Evolutionary conservation across 1,140 invertebrate species (phyloP), one percentile per base, ranked within the genome.

Genomic region (Anastatus disparis): DNA sequence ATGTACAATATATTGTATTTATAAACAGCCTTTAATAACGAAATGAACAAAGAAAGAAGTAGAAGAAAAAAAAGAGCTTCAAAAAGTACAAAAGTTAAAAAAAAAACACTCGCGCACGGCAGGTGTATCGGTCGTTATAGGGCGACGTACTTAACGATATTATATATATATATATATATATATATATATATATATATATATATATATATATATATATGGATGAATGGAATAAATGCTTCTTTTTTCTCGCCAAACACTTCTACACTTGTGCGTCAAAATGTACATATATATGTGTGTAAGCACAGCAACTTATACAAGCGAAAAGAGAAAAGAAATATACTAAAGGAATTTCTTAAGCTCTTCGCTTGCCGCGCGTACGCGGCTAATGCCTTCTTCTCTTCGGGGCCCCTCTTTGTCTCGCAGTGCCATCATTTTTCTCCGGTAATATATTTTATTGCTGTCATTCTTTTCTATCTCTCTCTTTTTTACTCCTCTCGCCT

Each of bases 361-460:
- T n/a, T n/a, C n/a, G n/a, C n/a, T n/a, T n/a, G n/a, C n/a, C 42
- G 42, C n/a, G 46, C 8, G 46, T 6, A 7, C 17, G 20, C 20
- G 46, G 74, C 79, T 82, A 82, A 82, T 83, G 80, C 77, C 77
- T 79, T 80, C 75, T 15, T 17, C 15, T 15, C 42, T 13, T 44
- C 42, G 31, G 42, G 6, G 80, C 73, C 48, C 66, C 76, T 80
- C 79, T 84, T 83, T 81, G 82, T 84, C 80, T 81, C 76, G 24
- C 75, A 56, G 73, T 81, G 78, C 77, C 81, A 82, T 82, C 82
- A 84, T 84, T 84, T 83, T 84, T 84, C 82, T 82, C 80, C 67
- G 75, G 78, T 82, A 84, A 84, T 83, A 84, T 82, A 84, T 85
- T 85, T 84, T 85, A 84, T 85, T 84, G 81, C 80, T 75, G 74